Evolutionary conservation across 2,113 vertebrate species (phyloP).

Genomic region (Suricata suricatta): DNA sequence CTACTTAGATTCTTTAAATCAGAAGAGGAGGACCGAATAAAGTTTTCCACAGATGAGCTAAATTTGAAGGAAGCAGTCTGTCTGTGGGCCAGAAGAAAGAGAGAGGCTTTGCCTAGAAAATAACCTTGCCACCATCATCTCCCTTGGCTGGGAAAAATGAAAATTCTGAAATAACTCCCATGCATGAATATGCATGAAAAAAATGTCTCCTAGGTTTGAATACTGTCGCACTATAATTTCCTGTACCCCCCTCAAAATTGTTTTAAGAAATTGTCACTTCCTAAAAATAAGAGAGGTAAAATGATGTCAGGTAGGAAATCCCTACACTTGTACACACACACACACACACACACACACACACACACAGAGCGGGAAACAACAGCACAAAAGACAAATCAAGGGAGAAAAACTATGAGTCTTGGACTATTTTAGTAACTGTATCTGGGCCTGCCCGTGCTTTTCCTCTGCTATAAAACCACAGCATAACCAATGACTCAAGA

Average conservation of each 20-base stretch:
- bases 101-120: slow-evolving; percentile 37
- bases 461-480: not conserved
- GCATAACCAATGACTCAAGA: not conserved
- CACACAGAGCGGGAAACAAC: not conserved
- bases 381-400: not conserved
- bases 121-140: not conserved
- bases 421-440: not conserved
- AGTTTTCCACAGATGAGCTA: not conserved
- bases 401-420: not conserved
- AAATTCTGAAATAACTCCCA: slow-evolving; percentile 4
- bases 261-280: not conserved
- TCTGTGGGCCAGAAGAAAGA: not conserved
- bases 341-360: not conserved
- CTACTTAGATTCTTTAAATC: not conserved
- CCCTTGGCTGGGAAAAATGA: slow-evolving; percentile 16
- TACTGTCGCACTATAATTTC: not conserved
- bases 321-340: rapidly evolving
- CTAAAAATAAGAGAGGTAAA: slow-evolving; percentile 14
- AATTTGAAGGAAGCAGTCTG: not conserved
- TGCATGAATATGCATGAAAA: slow-evolving; percentile 6
- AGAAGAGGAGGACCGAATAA: not conserved
- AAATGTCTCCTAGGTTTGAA: not conserved
- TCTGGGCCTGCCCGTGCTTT: not conserved
- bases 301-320: not conserved
- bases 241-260: not conserved